Base-by-base conservation (phyloP, 2,888 invertebrate genomes). In the Serrognathus titanus region DNA sequence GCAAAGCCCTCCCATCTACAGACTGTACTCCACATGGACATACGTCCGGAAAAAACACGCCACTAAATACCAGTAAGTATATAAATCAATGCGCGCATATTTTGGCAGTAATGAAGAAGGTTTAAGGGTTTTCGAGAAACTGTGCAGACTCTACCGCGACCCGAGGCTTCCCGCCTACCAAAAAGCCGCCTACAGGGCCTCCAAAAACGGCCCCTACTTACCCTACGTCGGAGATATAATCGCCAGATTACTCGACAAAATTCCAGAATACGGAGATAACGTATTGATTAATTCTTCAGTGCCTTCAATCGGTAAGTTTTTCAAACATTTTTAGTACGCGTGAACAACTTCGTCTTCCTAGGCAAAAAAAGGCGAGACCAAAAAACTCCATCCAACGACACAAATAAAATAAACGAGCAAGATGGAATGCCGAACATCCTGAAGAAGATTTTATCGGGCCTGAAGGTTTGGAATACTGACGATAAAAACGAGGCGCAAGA, bases 1-100 rank as follows among this genome's bases (percentile, higher is more conserved):
- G 2, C 82, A 83, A 63, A 77, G 78, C 49, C 81, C 82, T 1
- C 75, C 81, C n/a, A 71, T 83, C 50, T 82, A 80, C 62, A 71
- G 80, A 59, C 66, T 83, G n/a, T 74, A 70, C 46, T 64, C 59
- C 4, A 82, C 81, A 1, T 83, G 83, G 83, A 70, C 76, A 1
- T 79, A 80, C 55, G 70, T 83, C 6, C 71, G 81, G 35, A 77
- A 71, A 60, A 77, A 78, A 60, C 82, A 83, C 62, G 76, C 80
- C 0, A 77, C 77, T n/a, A 80, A 79, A 65, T 83, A 83, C 65
- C 74, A 79, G 75, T 79, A 71, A 70, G 67, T 60, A 16, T 12
- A 51, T 3, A 48, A 49, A 13, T 50, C 11, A 9, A 35, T 38
- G 5, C 1, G 46, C 38, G 24, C 24, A 31, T 31, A 52, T 53